These are phyloP conservation scores for Hemicordylus capensis DNA, from an alignment of 2,113 vertebrate genomes.

Conservation along the genomic window DNA sequence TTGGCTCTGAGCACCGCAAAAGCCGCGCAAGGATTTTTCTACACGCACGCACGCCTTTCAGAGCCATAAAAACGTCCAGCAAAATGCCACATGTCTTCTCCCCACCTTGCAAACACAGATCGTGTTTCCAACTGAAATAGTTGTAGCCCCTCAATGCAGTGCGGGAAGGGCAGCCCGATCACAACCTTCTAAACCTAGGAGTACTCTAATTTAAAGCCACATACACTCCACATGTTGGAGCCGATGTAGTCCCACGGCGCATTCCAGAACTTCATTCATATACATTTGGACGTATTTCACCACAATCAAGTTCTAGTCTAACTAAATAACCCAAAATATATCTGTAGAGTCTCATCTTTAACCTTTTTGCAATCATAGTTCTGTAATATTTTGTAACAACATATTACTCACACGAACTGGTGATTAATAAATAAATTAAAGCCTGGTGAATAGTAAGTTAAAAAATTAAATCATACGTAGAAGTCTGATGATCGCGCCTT, in stretches of 20 bases:
- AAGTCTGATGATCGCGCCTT: background rate
- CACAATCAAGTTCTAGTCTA: background rate
- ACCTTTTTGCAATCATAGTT: background rate
- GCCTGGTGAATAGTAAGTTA: background rate
- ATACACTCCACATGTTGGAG: background rate
- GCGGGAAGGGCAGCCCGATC: background rate
- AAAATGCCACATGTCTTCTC: constrained; percentile 27
- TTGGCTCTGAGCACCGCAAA: constrained; percentile 8
- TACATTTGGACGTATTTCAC: too few relatives aligned
- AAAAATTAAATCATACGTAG: background rate
- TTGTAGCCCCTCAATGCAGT: background rate
- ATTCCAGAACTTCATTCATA: background rate
- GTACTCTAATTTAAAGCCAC: background rate
- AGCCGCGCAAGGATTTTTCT: constrained; percentile 23
- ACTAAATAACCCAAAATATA: background rate
- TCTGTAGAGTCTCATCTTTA: background rate
- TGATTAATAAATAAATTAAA: too few relatives aligned
- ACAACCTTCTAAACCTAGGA: background rate
- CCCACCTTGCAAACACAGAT: constrained; percentile 35
- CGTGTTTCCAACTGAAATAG: constrained; percentile 37
- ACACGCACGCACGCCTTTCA: constrained; percentile 3
- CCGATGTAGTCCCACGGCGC: background rate
- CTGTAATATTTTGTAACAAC: background rate
- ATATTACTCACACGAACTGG: too few relatives aligned
- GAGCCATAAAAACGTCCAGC: constrained; percentile 7